Evolutionary conservation across 2,113 vertebrate genomes (phyloP), one percentile per base, ranked within the genome.

Genomic region (Rhynchomys soricoides): DNA sequence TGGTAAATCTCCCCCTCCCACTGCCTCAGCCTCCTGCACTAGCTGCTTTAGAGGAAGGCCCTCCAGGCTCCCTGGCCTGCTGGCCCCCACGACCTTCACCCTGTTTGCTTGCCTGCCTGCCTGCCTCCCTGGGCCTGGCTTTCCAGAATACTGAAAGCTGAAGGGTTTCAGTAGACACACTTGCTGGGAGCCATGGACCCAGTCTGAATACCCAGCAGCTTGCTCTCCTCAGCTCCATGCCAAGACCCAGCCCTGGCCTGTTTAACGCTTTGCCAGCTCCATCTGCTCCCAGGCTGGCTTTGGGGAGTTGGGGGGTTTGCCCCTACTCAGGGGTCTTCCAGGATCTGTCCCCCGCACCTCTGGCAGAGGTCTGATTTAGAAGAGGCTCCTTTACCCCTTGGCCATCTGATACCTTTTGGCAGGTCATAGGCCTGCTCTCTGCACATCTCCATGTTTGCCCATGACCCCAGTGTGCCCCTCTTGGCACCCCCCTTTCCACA

Each of bases 1-100:
- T 85, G 95, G 97, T 97, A 95, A 97, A 62, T 91, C 96, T 96
- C 97, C 96, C 82, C 97, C 86, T 97, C 97, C 96, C 93, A 91
- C 92, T 19, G 73, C 96, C 91, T 97, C 94, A 62, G 94, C 95
- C 95, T 96, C 86, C 19, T 9, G 11, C 5, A 7, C 83, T 7
- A 66, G 55, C 71, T 68, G 74, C 89, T 95, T 59, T 4, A 55
- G 85, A 93, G 88, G 82, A 94, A 94, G 95, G 89, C 75, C 97
- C 95, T 52, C 90, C 29, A 70, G 93, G 93, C 95, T 88, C 75
- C 50, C 85, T 75, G 48, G 92, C 90, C 90, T 29, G 40, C 74
- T 78, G 6, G 68, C 13, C 59, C 68, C 86, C 79, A 79, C 40
- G 34, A 29, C 93, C 79, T 64, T 90, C 4, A 0, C 59, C 95